Percentiles rank a stretch among this genome's conserved stretches.
These are phyloP conservation scores for Pao palembangensis DNA, from an alignment of 2,113 vertebrate genomes.

Conservation along the genomic window DNA sequence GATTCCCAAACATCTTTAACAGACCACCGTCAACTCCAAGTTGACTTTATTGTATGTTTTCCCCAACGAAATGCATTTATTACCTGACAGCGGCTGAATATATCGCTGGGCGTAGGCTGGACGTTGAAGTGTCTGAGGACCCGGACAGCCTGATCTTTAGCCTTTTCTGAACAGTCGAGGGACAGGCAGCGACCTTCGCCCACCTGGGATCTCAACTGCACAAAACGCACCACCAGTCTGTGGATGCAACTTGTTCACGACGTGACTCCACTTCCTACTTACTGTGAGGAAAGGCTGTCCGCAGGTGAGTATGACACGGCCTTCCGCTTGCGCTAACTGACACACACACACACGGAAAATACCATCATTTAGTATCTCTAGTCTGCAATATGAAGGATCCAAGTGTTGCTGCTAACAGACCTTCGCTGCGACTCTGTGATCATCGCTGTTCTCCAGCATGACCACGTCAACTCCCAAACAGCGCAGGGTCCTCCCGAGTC, in stretches of 20 bases:
- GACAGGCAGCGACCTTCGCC: constrained; percentile 81
- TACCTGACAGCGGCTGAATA: constrained; percentile 91
- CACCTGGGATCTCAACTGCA: constrained; percentile 83
- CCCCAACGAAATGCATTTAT: background rate
- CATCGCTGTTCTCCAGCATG: constrained; percentile 77
- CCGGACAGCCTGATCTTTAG: constrained; percentile 77
- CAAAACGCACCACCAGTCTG: background rate
- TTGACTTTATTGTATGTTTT: background rate
- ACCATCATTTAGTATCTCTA: background rate
- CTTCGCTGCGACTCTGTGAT: constrained; percentile 82
- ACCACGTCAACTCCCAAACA: constrained; percentile 80
- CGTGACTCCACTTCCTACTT: constrained; percentile 48
- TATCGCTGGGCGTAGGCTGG: constrained; percentile 65
- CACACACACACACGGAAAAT: constrained; percentile 27
- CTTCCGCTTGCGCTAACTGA: constrained; percentile 81
- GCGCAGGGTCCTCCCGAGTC: constrained; percentile 83
- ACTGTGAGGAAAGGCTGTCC: constrained; percentile 83
- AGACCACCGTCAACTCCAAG: constrained; percentile 5
- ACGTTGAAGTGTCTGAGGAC: constrained; percentile 84
- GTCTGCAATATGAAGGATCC: background rate
- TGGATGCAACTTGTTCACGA: background rate
- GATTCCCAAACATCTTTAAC: constrained; percentile 8
- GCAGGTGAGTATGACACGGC: constrained; percentile 83
- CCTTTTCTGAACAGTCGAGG: constrained; percentile 83
- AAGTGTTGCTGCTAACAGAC: constrained; percentile 54